Conservation (phyloP, 1,140 invertebrate genomes). For the Drosophila persimilis region DNA sequence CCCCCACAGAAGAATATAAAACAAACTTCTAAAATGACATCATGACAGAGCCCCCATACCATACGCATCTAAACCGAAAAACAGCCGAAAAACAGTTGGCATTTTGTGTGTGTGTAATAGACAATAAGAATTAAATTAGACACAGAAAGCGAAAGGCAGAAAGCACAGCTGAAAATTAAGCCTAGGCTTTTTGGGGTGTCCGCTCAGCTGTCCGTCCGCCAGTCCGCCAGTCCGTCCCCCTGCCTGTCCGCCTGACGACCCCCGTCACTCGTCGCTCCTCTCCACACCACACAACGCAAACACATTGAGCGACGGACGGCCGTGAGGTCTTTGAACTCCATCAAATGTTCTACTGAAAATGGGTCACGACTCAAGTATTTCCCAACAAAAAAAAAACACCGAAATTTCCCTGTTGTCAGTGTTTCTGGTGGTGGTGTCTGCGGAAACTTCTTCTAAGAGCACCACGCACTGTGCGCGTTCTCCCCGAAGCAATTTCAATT, state of each 20-base stretch:
- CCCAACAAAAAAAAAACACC: constrained; percentile 1
- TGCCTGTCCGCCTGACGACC: neutral
- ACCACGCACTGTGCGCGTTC: constrained; percentile 15
- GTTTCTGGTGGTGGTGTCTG: neutral
- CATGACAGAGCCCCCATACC: constrained; percentile 33
- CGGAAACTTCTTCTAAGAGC: constrained; percentile 6
- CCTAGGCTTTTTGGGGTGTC: constrained; percentile 60
- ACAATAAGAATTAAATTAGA: constrained; percentile 54
- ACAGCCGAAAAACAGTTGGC: constrained; percentile 56
- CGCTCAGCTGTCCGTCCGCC: constrained; percentile 2
- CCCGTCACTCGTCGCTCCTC: neutral
- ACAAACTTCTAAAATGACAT: constrained; percentile 56
- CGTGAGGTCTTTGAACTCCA: constrained; percentile 70
- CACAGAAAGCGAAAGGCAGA: constrained; percentile 63
- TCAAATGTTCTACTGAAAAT: constrained; percentile 62
- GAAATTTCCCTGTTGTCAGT: constrained; percentile 45
- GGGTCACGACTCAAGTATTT: constrained; percentile 64
- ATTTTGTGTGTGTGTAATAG: constrained; percentile 29
- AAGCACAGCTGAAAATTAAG: constrained; percentile 56
- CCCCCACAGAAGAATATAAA: constrained; percentile 20
- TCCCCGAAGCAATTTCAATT: constrained; percentile 64
- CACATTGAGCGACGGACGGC: constrained; percentile 5
- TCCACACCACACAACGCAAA: neutral
- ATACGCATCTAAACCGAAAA: neutral
- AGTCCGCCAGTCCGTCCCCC: constrained; percentile 2